These are phyloP conservation scores for Brachionus calyciflorus DNA, from an alignment of 1,140 invertebrate species.

Conservation along the genomic window DNA sequence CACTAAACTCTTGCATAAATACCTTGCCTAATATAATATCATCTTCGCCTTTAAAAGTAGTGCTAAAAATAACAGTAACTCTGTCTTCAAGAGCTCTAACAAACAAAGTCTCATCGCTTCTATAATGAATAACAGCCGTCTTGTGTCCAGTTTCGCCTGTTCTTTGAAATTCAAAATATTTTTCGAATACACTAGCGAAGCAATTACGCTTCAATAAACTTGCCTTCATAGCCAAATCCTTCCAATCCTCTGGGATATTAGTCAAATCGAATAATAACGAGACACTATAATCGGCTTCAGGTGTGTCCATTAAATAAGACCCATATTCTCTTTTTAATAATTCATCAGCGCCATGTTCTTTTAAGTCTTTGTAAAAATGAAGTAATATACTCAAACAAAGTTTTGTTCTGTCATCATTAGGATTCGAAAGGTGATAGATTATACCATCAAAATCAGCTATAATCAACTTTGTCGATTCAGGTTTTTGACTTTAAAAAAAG, in stretches of 20 bases:
- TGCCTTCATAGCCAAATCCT: conserved; percentile 81
- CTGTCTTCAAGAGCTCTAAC: conserved; percentile 95
- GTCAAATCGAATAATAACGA: conserved; percentile 88
- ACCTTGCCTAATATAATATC: conserved; percentile 98
- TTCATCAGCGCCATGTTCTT: conserved; percentile 95
- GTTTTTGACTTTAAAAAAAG: conserved; percentile 76
- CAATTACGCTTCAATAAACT: conserved; percentile 94
- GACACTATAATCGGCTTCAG: conserved; percentile 78
- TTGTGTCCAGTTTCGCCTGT: conserved; percentile 70
- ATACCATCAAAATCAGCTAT: conserved; percentile 96
- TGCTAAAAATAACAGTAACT: conserved; percentile 98
- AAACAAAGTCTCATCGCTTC: conserved; percentile 99
- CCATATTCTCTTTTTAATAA: conserved; percentile 87
- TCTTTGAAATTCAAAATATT: conserved; percentile 96
- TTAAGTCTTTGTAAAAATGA: conserved; percentile 97
- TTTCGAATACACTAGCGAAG: conserved; percentile 98
- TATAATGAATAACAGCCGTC: conserved; percentile 93
- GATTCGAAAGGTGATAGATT: conserved; percentile 94
- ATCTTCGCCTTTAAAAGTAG: conserved; percentile 95
- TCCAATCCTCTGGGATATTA: conserved; percentile 83
- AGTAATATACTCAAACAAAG: conserved; percentile 94
- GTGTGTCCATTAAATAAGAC: conserved; percentile 65
- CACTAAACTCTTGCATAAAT: conserved; percentile 95
- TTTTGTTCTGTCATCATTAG: conserved; percentile 91
- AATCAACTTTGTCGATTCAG: conserved; percentile 84